Conservation (phyloP, 1,140 invertebrate genomes). For the Nasonia longicornis region DNA sequence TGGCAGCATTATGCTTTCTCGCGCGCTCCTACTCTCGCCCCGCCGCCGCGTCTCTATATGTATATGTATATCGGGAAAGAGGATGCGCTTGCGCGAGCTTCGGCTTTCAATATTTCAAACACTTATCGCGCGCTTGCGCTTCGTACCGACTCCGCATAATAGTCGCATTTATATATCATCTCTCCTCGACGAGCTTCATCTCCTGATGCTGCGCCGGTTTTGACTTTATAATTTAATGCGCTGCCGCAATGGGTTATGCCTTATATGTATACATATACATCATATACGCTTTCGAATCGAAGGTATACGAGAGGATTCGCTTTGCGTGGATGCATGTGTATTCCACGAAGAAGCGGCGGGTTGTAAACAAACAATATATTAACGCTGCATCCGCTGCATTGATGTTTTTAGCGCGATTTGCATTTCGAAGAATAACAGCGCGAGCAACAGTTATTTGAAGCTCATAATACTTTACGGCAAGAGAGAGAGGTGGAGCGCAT, state of each 20-base stretch:
- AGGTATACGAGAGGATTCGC: conserved; percentile 37
- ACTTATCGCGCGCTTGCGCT: conserved; percentile 60
- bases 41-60: not conserved
- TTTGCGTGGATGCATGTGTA: not conserved
- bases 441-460: not conserved
- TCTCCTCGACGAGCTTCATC: conserved; percentile 32
- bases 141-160: conserved; percentile 58
- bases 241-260: conserved; percentile 54
- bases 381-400: too few relatives aligned
- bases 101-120: conserved; percentile 69
- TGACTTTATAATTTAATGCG: conserved; percentile 67
- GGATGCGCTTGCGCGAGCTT: conserved; percentile 53
- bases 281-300: not conserved
- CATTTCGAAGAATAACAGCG: not conserved
- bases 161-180: conserved; percentile 68
- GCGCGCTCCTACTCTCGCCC: conserved; percentile 43
- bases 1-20: conserved; percentile 60
- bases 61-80: conserved; percentile 1
- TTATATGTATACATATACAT: not conserved
- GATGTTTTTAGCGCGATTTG: too few relatives aligned
- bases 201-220: conserved; percentile 52
- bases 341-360: too few relatives aligned
- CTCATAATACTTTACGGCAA: not conserved
- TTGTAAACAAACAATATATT: too few relatives aligned
- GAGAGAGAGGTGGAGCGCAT: not conserved